Evolutionary conservation across 2,797 vertebrate species (phyloP).

Genomic region (Prunella strophiata): DNA sequence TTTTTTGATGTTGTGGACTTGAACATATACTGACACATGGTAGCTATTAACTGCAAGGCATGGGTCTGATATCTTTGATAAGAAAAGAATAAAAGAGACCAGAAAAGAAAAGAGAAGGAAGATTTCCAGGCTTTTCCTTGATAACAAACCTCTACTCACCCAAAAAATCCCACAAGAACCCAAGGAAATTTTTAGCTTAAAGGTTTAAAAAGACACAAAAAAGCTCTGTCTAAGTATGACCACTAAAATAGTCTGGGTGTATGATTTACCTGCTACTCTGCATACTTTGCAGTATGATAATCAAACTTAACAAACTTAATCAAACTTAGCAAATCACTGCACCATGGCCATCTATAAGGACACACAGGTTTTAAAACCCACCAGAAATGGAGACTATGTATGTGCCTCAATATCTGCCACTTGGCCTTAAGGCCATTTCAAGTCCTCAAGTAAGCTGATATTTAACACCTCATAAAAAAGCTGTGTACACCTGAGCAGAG

Average conservation of each 20-base stretch:
- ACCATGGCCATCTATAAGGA: not conserved
- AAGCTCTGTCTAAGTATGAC: not conserved
- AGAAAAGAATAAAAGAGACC: not conserved
- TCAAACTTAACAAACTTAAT: not conserved
- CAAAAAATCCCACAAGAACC: not conserved
- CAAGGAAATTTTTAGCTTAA: not conserved
- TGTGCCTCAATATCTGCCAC: conserved; percentile 32
- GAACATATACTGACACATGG: not conserved
- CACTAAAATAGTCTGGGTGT: not conserved
- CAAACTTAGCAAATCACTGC: not conserved
- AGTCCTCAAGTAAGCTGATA: conserved; percentile 75
- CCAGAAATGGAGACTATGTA: not conserved
- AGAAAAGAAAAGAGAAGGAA: conserved; percentile 1
- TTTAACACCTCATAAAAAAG: conserved; percentile 80
- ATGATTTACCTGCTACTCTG: not conserved
- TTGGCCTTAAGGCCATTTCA: conserved; percentile 58
- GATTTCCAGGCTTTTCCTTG: not conserved
- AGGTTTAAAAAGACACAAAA: not conserved
- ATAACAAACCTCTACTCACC: not conserved
- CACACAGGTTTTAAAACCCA: not conserved
- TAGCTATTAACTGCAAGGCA: not conserved
- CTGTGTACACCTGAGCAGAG: conserved; percentile 67
- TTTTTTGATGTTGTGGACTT: not conserved
- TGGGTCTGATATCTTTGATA: not conserved
- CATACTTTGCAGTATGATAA: fast-evolving